Conservation (phyloP, 2,797 vertebrate genomes). For the Lagodon rhomboides region DNA sequence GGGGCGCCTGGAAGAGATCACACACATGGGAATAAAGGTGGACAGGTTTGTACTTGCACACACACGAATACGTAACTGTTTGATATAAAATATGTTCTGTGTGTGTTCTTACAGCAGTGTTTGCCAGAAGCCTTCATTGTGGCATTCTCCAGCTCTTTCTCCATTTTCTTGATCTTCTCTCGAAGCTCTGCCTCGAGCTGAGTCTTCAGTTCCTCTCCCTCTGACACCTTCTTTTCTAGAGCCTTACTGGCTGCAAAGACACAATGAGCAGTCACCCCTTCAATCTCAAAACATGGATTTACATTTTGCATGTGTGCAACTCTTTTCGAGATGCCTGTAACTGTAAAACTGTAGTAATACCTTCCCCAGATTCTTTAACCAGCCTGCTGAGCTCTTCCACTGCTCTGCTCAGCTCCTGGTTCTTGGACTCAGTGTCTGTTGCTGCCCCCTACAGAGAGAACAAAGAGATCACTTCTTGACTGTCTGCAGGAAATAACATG, state of each 20-base stretch:
- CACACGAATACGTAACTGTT: background rate
- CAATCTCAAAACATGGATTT: background rate
- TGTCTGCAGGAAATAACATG: background rate
- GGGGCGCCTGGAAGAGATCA: slow-evolving; percentile 82
- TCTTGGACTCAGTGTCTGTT: slow-evolving; percentile 91
- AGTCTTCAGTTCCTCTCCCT: slow-evolving; percentile 86
- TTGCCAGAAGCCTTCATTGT: slow-evolving; percentile 89
- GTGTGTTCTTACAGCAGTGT: slow-evolving; percentile 90
- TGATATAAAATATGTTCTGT: background rate
- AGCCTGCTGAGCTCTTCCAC: slow-evolving; percentile 94
- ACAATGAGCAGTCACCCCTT: background rate
- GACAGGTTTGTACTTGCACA: background rate
- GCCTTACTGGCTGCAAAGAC: slow-evolving; percentile 87
- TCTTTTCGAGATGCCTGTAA: background rate
- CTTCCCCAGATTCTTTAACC: slow-evolving; percentile 91
- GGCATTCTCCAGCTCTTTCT: slow-evolving; percentile 94
- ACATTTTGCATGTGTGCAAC: background rate
- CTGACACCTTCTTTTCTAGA: slow-evolving; percentile 88
- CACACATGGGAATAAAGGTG: background rate
- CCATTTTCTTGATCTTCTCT: slow-evolving; percentile 92
- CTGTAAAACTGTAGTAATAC: slow-evolving; percentile 72
- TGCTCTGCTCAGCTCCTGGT: slow-evolving; percentile 91
- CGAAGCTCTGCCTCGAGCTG: slow-evolving; percentile 89
- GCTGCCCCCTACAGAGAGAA: slow-evolving; percentile 87
- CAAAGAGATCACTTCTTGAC: background rate